Evolutionary conservation across 2,797 vertebrate species (phyloP).

Genomic region (Anabacerthia variegaticeps): DNA sequence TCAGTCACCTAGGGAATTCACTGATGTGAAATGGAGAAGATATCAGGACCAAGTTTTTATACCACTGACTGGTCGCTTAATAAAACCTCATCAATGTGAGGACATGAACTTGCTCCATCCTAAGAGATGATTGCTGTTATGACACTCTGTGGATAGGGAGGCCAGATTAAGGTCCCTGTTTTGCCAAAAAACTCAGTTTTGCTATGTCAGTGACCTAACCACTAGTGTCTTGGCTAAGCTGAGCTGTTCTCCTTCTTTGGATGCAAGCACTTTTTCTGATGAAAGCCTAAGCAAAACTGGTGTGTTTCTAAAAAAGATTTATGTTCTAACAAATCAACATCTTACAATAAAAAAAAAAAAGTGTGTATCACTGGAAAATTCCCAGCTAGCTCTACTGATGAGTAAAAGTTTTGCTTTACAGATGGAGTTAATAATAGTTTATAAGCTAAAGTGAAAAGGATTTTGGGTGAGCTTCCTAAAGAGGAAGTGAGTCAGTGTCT

Average conservation of each 20-base stretch:
- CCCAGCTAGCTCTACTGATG: conserved; percentile 43
- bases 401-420: conserved; percentile 58
- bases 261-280: conserved; percentile 17
- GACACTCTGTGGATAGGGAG: background rate
- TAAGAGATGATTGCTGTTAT: background rate
- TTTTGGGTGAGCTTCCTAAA: conserved; percentile 66
- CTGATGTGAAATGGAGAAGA: background rate
- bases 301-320: conserved; percentile 42
- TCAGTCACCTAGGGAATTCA: background rate
- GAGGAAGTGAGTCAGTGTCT: conserved; percentile 73
- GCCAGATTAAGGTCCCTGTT: background rate
- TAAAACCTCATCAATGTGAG: background rate
- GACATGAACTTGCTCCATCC: background rate
- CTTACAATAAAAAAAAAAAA: conserved; percentile 1
- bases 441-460: conserved; percentile 61
- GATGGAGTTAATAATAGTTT: conserved; percentile 69
- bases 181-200: background rate
- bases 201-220: background rate
- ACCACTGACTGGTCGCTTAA: background rate
- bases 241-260: conserved; percentile 25
- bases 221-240: background rate
- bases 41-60: background rate
- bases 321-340: conserved; percentile 43
- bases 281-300: conserved; percentile 30
- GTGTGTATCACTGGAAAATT: conserved; percentile 51